These are phyloP conservation scores for Sandelia bainsii DNA, from an alignment of 2,797 vertebrate genomes.

Conservation along the genomic window DNA sequence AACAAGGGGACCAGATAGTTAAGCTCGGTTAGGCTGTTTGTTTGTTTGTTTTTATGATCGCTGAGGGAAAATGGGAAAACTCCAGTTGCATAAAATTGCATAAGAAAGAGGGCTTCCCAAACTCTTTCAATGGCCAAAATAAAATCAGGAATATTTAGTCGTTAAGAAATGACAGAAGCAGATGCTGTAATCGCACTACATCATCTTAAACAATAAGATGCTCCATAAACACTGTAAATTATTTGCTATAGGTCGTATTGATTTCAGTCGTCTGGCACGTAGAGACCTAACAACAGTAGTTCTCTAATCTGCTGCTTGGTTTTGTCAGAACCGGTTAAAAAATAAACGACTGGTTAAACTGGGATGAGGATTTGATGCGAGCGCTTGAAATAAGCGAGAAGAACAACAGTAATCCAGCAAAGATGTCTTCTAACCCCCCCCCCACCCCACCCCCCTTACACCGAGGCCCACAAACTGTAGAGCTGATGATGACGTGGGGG, in stretches of 20 bases:
- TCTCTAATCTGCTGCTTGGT: constrained; percentile 68
- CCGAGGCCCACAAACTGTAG: no score
- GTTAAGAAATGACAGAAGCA: not conserved
- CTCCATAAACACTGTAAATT: not conserved
- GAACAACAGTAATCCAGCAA: no score
- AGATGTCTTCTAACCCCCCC: no score
- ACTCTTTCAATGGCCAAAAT: constrained; percentile 16
- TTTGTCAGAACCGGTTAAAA: constrained; percentile 48
- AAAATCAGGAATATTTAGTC: not conserved
- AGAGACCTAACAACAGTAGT: constrained; percentile 66
- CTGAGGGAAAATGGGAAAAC: constrained; percentile 46
- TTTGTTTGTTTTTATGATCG: constrained; percentile 59
- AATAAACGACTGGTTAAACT: no score
- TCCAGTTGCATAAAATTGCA: constrained; percentile 25
- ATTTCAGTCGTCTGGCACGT: constrained; percentile 67
- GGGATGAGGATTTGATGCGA: no score
- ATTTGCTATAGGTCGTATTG: constrained; percentile 48
- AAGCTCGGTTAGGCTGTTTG: constrained; percentile 62
- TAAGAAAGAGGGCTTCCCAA: not conserved
- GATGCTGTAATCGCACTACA: not conserved
- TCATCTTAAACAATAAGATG: not conserved
- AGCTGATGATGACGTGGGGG: no score
- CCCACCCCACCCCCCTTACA: no score
- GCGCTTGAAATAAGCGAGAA: no score
- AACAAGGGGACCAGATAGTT: constrained; percentile 60